A percentile compares a stretch with the other conserved stretches of the same genome.
phyloP scores from a whole-genome alignment of 2,797 vertebrate genomes.

The Syngnathus rostellatus region DNA sequence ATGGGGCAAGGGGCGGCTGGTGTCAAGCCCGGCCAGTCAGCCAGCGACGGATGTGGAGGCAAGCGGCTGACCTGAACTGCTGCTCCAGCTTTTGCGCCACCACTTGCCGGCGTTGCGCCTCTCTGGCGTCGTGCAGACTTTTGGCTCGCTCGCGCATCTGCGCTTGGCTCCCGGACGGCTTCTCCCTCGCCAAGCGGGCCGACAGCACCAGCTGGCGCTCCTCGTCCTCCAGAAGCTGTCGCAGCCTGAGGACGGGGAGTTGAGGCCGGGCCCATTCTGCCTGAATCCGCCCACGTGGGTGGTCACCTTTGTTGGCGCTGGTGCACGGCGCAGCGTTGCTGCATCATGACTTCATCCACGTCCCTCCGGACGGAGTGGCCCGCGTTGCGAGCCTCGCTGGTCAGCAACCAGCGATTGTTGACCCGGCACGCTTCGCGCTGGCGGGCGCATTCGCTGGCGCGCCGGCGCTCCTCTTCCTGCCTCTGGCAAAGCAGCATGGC shows the following conservation, averaged over 20 bases:
- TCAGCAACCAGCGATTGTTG: constrained; percentile 60
- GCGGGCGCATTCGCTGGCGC: constrained; percentile 49
- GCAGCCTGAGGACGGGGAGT: constrained; percentile 61
- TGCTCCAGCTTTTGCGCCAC: constrained; percentile 79
- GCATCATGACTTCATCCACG: constrained; percentile 52
- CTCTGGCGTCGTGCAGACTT: constrained; percentile 69
- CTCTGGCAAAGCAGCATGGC: not conserved
- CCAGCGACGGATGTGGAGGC: too few species aligned
- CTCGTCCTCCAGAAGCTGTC: constrained; percentile 74
- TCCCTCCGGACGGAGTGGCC: constrained; percentile 46
- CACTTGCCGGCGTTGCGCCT: constrained; percentile 71
- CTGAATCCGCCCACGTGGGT: too few species aligned
- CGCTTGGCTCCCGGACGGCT: constrained; percentile 55
- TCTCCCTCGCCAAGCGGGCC: constrained; percentile 67
- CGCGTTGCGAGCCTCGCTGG: constrained; percentile 46
- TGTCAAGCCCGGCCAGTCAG: too few species aligned
- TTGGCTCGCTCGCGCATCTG: constrained; percentile 71
- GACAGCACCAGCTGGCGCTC: constrained; percentile 70
- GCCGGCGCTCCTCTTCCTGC: constrained; percentile 45
- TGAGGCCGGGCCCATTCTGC: too few species aligned
- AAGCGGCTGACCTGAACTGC: constrained; percentile 75
- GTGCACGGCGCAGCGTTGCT: constrained; percentile 54
- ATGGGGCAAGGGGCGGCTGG: too few species aligned
- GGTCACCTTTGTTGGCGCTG: constrained; percentile 73
- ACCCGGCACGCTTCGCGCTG: constrained; percentile 40